Evolutionary conservation across 1,140 invertebrate genomes (phyloP), one percentile per base, ranked within the genome.

Genomic region (Drosophila yakuba): DNA sequence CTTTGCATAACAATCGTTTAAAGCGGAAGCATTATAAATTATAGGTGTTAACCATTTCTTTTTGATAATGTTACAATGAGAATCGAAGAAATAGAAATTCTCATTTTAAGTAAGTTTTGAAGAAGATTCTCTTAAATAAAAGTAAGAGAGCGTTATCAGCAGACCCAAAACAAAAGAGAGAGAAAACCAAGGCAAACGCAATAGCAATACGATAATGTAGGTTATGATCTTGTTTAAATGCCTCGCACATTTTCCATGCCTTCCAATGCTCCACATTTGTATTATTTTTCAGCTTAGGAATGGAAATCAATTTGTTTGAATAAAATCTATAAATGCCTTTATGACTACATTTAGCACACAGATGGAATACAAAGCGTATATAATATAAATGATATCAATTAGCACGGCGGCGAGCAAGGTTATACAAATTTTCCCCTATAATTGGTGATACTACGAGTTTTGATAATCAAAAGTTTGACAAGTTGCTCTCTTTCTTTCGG

Each of bases 171-270:
- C 43, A 17, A 44, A 28, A 32, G 14, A 57, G 55, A 44, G 60
- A 54, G 17, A 5, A 54, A 43, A 54, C 23, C n/a, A 39, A 23
- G 32, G 5, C 50, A 47, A 59, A 15, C 25, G 5, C 56, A 73
- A 62, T 12, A 25, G 35, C 38, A 47, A 43, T 36, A 45, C 56
- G 55, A 85, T 76, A 82, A 78, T 86, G 43, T 78, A 60, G 78
- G 59, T 85, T 86, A 86, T 68, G 78, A 85, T 86, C 74, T 80
- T 63, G 60, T 73, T 59, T 38, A 51, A 61, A 47, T 57, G 56
- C 75, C 48, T 47, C 28, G 17, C 45, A 48, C 50, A 71, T 63
- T 76, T 68, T 64, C 15, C 28, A 23, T 41, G 43, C 55, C 60
- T 74, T 67, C 36, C 47, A 2, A 54, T 41, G 35, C n/a, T 11